phyloP scores from a whole-genome alignment of 2,113 vertebrate species.

The Nipponia nippon region DNA sequence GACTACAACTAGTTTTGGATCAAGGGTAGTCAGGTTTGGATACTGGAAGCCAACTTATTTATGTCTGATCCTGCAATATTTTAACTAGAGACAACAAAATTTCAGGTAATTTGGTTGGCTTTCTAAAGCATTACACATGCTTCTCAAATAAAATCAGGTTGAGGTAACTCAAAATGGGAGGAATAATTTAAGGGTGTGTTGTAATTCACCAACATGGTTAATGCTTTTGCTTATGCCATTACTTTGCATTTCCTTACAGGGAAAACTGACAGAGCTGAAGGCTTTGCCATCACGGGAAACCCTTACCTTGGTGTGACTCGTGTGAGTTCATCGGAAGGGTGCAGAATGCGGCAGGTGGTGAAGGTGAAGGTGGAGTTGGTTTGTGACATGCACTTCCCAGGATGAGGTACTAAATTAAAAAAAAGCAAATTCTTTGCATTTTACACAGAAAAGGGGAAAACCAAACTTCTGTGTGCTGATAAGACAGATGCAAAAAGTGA shows the following conservation, averaged over 20 bases:
- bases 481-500: slow-evolving; percentile 52
- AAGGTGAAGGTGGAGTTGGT: slow-evolving; percentile 98
- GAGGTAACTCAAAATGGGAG: not conserved
- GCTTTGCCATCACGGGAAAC: not conserved
- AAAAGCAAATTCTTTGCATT: slow-evolving; percentile 72
- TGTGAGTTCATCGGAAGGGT: slow-evolving; percentile 94
- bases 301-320: slow-evolving; percentile 92
- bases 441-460: slow-evolving; percentile 44
- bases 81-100: not conserved
- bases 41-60: not conserved
- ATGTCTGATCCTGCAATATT: not conserved
- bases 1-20: not conserved
- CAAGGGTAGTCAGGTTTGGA: not conserved
- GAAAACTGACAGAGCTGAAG: not conserved
- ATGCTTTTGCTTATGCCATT: not conserved
- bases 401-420: slow-evolving; percentile 85
- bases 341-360: slow-evolving; percentile 97
- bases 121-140: not conserved
- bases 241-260: not conserved
- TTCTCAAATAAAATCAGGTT: not conserved
- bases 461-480: not conserved
- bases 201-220: not conserved
- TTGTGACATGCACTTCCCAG: slow-evolving; percentile 96
- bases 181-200: not conserved
- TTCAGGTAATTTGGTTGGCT: not conserved